phyloP scores from a whole-genome alignment of 2,888 invertebrate species.

The Ormia ochracea region DNA sequence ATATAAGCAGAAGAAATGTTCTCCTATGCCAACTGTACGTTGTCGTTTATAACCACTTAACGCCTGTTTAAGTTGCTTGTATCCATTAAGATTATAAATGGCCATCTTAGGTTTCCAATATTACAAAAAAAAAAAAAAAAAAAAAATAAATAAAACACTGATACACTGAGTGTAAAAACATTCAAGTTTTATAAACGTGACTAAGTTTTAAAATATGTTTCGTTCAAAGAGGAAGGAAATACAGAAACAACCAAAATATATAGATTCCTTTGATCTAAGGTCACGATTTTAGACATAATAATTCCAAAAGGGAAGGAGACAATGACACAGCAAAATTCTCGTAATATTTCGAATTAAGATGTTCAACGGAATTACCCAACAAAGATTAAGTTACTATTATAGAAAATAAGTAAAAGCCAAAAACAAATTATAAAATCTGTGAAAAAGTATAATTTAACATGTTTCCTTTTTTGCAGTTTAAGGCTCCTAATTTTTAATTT shows the following conservation, averaged over 20 bases:
- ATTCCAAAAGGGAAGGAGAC: slow-evolving; percentile 17
- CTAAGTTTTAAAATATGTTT: slow-evolving; percentile 61
- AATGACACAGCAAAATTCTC: not conserved
- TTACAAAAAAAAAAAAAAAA: slow-evolving; percentile 39
- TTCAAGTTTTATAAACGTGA: slow-evolving; percentile 59
- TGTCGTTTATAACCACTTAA: slow-evolving; percentile 69
- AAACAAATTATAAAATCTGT: not conserved
- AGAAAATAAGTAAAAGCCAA: not conserved
- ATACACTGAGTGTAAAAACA: slow-evolving; percentile 51
- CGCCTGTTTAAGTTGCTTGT: slow-evolving; percentile 72
- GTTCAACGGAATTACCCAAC: slow-evolving; percentile 48
- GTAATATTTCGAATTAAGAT: slow-evolving; percentile 50
- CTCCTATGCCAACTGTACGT: slow-evolving; percentile 63
- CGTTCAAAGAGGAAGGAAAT: slow-evolving; percentile 6
- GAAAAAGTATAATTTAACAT: not conserved
- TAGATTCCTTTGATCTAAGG: slow-evolving; percentile 55
- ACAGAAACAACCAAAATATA: slow-evolving; percentile 17
- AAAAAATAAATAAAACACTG: slow-evolving; percentile 57
- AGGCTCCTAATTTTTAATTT: slow-evolving; percentile 19
- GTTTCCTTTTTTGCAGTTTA: not conserved
- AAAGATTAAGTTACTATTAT: slow-evolving; percentile 46
- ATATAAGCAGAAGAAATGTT: not conserved
- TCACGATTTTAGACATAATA: slow-evolving; percentile 57
- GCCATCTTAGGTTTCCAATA: slow-evolving; percentile 57
- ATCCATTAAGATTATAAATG: slow-evolving; percentile 62